Evolutionary conservation across 37 sponge, comb jelly and placozoan species (phyloP), one percentile per base, ranked within the genome.

Genomic region (Oscarella lobularis): DNA sequence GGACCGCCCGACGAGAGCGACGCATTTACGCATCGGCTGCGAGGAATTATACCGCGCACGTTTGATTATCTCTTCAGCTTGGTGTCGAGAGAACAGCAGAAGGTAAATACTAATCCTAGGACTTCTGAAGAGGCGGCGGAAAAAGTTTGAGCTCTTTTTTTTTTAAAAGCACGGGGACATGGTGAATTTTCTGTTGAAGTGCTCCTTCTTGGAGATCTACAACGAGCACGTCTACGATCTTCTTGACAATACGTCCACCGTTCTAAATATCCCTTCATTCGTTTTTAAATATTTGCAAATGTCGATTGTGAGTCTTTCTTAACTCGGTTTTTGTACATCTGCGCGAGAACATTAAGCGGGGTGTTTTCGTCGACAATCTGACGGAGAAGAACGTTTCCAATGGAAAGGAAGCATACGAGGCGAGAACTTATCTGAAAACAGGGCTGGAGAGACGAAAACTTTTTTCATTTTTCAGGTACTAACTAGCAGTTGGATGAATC

Each of bases 191-290:
- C 83, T 91, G 36, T 87, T 86, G 70, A 91, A 84, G 74, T 87
- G 85, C 33, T 91, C 92, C 20, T 91, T 91, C 66, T 73, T 91
- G 40, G 92, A 91, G 76, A 91, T 91, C 41, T 91, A 91, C 83
- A 91, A 91, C 74, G 92, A 91, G 48, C 92, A 91, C 35, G 82
- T 91, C 29, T 91, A 70, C 76, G 92, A 91, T 48, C 78, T 91
- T 1, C 74, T 91, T 3, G 92, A 91, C 78, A 48, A 82, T 0
- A 75, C 84, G 35, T 89, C 87, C 35, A 39, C 41, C 37, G 84
- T 84, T 20, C 74, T 72, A 1, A 38, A 77, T 78, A 78, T 77
- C 80, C 41, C 32, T 74, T 39, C 35, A n/a, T n/a, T n/a, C n/a
- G n/a, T n/a, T n/a, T n/a, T n/a, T n/a, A n/a, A n/a, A n/a, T n/a